Base-by-base conservation (phyloP, 2,888 invertebrate genomes). In the Cantharis nigra region DNA sequence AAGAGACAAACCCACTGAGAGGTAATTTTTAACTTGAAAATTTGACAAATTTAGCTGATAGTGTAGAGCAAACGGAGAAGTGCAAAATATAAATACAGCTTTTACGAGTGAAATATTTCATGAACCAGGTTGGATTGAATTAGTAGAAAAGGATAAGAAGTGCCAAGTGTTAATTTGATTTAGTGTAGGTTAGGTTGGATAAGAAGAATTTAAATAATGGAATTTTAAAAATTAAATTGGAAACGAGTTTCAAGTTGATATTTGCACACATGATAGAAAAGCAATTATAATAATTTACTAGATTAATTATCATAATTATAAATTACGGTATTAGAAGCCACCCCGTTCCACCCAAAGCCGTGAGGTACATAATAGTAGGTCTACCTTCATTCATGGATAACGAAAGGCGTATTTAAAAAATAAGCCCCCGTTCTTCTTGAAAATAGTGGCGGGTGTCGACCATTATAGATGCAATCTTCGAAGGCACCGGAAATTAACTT, bases 381-480 rank as follows among this genome's bases (percentile, higher is more conserved):
- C 63, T 69, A 26, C 69, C 71, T 75, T 79, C 80, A 80, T 79
- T 80, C 80, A 80, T 79, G 78, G 79, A 78, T 78, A 78, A 80
- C 75, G 71, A 77, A 70, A 72, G 64, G 70, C 74, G 65, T 67
- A 67, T 67, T 67, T 67, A 23, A 67, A 67, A 67, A 23, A 67
- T 67, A 67, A 67, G 65, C 65, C 65, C 26, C 65, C 26, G 65
- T 67, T 23, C 26, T 20, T 64, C 20, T 20, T 67, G 26, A 67
- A 67, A 67, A 67, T 67, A 64, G 64, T 67, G 20, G 26, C 65
- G 77, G 74, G 74, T 74, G 77, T 77, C 63, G 71, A 69, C 74
- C 49, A 74, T 77, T 67, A 67, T 77, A 74, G 77, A 77, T 77
- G 69, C 67, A 77, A 74, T 77, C 77, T 78, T 65, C 16, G 49